A percentile compares a stretch with the other conserved stretches of the same genome.
phyloP scores from a whole-genome alignment of 2,797 vertebrate species.

The Molothrus aeneus region DNA sequence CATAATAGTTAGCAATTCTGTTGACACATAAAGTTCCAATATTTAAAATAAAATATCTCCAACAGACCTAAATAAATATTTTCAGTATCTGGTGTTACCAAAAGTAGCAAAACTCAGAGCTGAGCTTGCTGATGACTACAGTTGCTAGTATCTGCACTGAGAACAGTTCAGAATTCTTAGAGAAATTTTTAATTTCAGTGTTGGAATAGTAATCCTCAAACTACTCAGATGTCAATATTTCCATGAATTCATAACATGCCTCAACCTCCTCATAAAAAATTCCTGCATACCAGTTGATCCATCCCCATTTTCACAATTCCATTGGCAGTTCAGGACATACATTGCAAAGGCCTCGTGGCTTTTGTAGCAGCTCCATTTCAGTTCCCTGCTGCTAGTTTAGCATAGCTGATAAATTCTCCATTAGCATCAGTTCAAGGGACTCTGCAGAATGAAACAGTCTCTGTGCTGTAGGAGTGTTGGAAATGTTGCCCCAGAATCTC shows the following conservation, averaged over 20 bases:
- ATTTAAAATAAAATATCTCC: background rate
- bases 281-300: background rate
- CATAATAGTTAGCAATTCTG: background rate
- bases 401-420: background rate
- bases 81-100: background rate
- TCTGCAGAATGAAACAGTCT: background rate
- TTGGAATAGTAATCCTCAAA: background rate
- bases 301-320: background rate
- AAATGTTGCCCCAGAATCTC: background rate
- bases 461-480: background rate
- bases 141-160: background rate
- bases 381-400: background rate
- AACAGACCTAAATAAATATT: background rate
- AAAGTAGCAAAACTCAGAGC: background rate
- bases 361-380: background rate
- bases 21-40: background rate
- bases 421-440: background rate
- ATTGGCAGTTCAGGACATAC: rapidly evolving
- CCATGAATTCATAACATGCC: background rate
- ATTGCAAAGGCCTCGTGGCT: background rate
- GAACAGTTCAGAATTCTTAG: background rate
- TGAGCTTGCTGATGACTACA: background rate
- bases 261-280: background rate
- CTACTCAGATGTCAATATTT: background rate
- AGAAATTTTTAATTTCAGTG: background rate